Percentiles rank a stretch among this genome's conserved stretches.
Conservation (phyloP, 1,140 invertebrate genomes). For the Parapsyche elsis region DNA sequence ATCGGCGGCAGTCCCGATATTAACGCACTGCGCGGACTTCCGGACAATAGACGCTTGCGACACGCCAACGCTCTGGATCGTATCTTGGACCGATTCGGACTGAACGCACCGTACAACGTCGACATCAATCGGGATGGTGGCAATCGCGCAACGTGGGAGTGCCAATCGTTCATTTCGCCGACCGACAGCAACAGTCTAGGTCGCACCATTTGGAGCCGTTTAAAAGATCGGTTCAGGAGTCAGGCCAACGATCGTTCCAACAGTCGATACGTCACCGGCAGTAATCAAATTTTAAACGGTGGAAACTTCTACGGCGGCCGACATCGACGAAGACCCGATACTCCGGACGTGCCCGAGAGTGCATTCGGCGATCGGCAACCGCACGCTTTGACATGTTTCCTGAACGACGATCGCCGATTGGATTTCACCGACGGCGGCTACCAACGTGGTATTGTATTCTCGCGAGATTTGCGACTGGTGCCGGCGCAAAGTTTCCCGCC, state of each 20-base stretch:
- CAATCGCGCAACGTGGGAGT: conserved; percentile 10
- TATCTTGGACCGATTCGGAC: conserved; percentile 53
- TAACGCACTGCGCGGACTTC: conserved; percentile 2
- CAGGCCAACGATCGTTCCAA: conserved; percentile 7
- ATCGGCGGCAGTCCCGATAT: conserved; percentile 35
- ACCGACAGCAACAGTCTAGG: conserved; percentile 15
- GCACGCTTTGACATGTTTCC: conserved; percentile 3
- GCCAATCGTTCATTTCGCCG: conserved; percentile 32
- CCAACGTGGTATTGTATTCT: conserved; percentile 46
- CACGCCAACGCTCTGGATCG: conserved; percentile 52
- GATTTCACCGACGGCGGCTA: conserved; percentile 48
- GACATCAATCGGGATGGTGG: conserved; percentile 34
- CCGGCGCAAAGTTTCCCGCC: conserved; percentile 64
- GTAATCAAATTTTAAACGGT: not conserved
- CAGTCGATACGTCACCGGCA: not conserved
- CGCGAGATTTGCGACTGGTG: conserved; percentile 61
- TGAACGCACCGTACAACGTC: conserved; percentile 53
- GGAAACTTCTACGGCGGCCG: not conserved
- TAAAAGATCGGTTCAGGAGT: conserved; percentile 47
- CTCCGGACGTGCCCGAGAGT: conserved; percentile 49
- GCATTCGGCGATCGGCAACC: conserved; percentile 36
- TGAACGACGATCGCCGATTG: conserved; percentile 55
- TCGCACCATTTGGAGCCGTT: conserved; percentile 45
- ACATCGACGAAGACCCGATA: conserved; percentile 45
- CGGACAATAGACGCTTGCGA: conserved; percentile 31